Conservation (phyloP, 2,888 invertebrate species). For the Strigamia transsilvanica region DNA sequence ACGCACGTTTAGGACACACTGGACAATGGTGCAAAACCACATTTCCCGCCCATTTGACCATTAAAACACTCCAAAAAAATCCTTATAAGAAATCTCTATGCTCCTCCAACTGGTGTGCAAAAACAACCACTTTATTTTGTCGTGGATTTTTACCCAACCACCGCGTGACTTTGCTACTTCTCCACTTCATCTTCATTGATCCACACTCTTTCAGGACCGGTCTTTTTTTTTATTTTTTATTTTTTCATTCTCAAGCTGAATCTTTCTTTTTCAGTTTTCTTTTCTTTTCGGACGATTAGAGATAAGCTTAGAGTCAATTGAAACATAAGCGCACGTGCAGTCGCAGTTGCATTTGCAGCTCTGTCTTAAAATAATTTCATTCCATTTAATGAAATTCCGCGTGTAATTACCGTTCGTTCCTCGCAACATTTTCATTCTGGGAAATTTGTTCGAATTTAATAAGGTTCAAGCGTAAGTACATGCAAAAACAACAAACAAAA, state of each 20-base stretch:
- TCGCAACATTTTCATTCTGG: background rate
- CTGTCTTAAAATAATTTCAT: background rate
- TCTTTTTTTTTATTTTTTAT: background rate
- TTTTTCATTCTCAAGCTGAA: background rate
- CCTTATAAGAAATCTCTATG: background rate
- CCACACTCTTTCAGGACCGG: background rate
- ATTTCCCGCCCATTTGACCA: conserved; percentile 6
- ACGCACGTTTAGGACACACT: background rate
- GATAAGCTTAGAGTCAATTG: too few species aligned
- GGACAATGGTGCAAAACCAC: background rate
- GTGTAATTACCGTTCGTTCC: background rate
- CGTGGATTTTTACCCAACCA: background rate
- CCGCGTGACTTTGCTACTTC: conserved; percentile 6
- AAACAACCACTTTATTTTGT: conserved; percentile 6
- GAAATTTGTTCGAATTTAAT: conserved; percentile 15
- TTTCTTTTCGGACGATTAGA: background rate
- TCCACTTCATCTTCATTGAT: conserved; percentile 17
- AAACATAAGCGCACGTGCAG: too few species aligned
- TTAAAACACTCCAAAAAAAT: background rate
- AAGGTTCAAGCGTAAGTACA: background rate
- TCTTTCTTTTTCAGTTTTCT: background rate
- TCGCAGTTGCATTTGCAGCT: too few species aligned
- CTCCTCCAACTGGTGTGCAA: background rate
- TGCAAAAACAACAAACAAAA: background rate
- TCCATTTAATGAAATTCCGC: background rate